A percentile compares a stretch with the other conserved stretches of the same genome.
phyloP scores from a whole-genome alignment of 1,140 invertebrate species.

The Saxidomus purpurata region DNA sequence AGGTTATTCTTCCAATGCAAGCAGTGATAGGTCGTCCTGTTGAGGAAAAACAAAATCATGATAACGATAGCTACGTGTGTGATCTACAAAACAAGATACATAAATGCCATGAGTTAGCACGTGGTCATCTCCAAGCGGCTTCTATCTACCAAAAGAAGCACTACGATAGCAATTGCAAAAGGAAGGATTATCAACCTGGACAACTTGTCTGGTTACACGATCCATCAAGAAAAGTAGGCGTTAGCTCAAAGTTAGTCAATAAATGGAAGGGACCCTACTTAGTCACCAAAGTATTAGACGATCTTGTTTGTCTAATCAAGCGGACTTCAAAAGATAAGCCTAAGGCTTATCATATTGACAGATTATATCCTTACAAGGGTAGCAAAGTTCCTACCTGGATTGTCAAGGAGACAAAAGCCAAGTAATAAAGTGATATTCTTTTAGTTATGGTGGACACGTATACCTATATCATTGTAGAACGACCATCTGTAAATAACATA shows the following conservation, averaged over 20 bases:
- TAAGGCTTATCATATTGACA: conserved; percentile 6
- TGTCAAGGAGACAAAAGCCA: not conserved
- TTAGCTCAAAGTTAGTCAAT: not conserved
- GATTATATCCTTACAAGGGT: not conserved
- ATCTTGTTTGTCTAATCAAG: conserved; percentile 10
- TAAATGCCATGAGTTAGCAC: not conserved
- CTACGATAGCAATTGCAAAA: not conserved
- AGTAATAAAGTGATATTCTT: not conserved
- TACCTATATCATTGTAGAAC: not conserved
- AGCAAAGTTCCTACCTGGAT: not conserved
- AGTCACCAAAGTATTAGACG: not conserved
- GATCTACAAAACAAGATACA: not conserved
- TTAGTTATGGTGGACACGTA: not conserved
- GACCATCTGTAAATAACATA: not conserved
- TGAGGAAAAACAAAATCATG: not conserved
- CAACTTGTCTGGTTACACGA: conserved; percentile 14
- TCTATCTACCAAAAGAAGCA: not conserved
- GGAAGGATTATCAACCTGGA: not conserved
- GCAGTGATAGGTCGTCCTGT: not conserved
- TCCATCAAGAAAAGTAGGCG: not conserved
- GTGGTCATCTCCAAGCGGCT: not conserved
- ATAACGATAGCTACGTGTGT: not conserved
- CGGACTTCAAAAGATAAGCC: not conserved
- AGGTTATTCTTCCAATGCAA: conserved; percentile 29
- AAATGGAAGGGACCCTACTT: conserved; percentile 10